phyloP scores from a whole-genome alignment of 2,797 vertebrate genomes.

The Steatocranus sp. region DNA sequence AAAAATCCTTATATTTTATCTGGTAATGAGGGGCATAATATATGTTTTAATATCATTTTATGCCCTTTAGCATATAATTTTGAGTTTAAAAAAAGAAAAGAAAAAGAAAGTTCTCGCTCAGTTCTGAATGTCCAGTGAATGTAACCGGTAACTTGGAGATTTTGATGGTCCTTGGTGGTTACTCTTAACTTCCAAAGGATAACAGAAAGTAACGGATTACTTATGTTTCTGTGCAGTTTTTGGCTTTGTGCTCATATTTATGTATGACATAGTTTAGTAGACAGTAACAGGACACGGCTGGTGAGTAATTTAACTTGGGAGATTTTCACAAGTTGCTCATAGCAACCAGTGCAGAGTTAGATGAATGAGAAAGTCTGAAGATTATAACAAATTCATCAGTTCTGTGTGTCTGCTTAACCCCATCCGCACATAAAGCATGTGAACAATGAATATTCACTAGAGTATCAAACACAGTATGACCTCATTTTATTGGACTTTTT shows the following conservation, averaged over 20 bases:
- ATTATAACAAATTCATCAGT: not conserved
- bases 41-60: not conserved
- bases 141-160: not conserved
- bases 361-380: not conserved
- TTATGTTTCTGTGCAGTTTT: not conserved
- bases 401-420: not conserved
- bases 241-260: not conserved
- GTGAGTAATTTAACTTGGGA: not conserved
- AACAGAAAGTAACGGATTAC: not conserved
- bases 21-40: not conserved
- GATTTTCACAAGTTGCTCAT: not conserved
- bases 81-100: not conserved
- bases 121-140: not conserved
- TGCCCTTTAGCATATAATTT: not conserved
- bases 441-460: not conserved
- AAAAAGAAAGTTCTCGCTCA: not conserved
- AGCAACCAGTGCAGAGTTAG: not conserved
- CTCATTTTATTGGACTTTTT: not conserved
- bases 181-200: not conserved
- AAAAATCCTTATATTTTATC: not conserved
- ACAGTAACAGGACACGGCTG: not conserved
- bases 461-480: not conserved
- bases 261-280: not conserved
- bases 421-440: not conserved
- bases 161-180: not conserved